These are phyloP conservation scores for Schizothorax lantsangensis DNA, from an alignment of 2,797 vertebrate species.

Conservation along the genomic window DNA sequence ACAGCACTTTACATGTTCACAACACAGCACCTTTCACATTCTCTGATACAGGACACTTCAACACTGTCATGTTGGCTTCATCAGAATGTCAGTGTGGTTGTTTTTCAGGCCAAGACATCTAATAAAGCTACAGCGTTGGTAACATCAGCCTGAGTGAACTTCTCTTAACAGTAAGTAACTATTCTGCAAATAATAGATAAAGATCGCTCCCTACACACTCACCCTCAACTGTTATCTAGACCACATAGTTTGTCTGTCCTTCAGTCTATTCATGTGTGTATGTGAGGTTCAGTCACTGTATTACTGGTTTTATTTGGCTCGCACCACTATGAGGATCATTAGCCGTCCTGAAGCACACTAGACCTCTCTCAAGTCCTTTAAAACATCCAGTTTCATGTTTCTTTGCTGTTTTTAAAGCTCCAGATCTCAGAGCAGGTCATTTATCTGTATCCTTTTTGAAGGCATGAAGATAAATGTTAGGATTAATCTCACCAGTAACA, in stretches of 20 bases:
- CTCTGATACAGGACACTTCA: not conserved
- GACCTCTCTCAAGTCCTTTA: not conserved
- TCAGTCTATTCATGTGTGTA: not conserved
- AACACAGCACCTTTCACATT: not conserved
- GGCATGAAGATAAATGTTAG: not conserved
- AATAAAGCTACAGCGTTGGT: not conserved
- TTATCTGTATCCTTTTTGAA: not conserved
- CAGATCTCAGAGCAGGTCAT: not conserved
- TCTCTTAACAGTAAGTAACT: not conserved
- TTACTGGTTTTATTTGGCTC: constrained; percentile 29
- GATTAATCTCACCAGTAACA: constrained; percentile 1
- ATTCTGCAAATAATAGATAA: not conserved
- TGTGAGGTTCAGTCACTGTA: not conserved
- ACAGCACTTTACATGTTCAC: not conserved
- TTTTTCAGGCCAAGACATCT: not conserved
- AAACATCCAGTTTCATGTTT: constrained; percentile 31
- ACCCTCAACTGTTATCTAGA: not conserved
- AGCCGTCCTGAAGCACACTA: not conserved
- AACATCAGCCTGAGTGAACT: not conserved
- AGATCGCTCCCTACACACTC: not conserved
- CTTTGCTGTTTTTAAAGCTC: not conserved
- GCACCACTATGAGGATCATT: constrained; percentile 13
- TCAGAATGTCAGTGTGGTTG: not conserved
- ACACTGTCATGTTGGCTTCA: not conserved
- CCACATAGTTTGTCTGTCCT: not conserved